Evolutionary conservation across 2,888 invertebrate species (phyloP).

Genomic region (Blera fallax): DNA sequence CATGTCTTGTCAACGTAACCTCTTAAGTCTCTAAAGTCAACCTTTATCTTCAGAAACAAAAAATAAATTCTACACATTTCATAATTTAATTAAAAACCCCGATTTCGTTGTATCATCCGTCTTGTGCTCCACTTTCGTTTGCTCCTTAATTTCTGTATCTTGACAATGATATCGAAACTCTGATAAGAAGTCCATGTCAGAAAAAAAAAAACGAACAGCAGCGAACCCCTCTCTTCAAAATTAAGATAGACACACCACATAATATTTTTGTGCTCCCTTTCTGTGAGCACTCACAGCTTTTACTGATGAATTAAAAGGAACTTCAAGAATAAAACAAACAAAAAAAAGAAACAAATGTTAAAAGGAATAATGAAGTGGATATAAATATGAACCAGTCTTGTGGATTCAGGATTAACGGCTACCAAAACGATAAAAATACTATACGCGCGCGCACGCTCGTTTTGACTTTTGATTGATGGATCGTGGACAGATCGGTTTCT

Average conservation of each 20-base stretch:
- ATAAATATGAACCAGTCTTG: conserved; percentile 23
- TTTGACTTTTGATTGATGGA: conserved; percentile 65
- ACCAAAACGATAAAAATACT: conserved; percentile 42
- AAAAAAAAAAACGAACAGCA: conserved; percentile 28
- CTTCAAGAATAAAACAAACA: too few species aligned
- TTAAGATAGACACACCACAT: conserved; percentile 28
- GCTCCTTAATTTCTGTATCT: conserved; percentile 52
- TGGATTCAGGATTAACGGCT: conserved; percentile 29
- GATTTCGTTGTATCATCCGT: conserved; percentile 12
- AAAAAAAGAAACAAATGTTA: neutral
- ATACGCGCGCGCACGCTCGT: conserved; percentile 31
- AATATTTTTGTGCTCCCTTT: conserved; percentile 6
- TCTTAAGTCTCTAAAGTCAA: neutral
- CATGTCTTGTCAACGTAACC: conserved; percentile 3
- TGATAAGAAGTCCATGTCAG: conserved; percentile 36
- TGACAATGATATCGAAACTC: conserved; percentile 50
- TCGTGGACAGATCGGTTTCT: conserved; percentile 66
- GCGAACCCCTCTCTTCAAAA: conserved; percentile 21
- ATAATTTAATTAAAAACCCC: conserved; percentile 9
- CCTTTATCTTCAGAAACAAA: neutral
- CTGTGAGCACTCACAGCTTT: conserved; percentile 19
- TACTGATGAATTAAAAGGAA: conserved; percentile 9
- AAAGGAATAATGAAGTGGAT: conserved; percentile 11
- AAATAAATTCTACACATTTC: neutral
- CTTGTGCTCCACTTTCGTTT: conserved; percentile 22